phyloP scores from a whole-genome alignment of 2,888 invertebrate genomes.

The Heliothis peltigera region DNA sequence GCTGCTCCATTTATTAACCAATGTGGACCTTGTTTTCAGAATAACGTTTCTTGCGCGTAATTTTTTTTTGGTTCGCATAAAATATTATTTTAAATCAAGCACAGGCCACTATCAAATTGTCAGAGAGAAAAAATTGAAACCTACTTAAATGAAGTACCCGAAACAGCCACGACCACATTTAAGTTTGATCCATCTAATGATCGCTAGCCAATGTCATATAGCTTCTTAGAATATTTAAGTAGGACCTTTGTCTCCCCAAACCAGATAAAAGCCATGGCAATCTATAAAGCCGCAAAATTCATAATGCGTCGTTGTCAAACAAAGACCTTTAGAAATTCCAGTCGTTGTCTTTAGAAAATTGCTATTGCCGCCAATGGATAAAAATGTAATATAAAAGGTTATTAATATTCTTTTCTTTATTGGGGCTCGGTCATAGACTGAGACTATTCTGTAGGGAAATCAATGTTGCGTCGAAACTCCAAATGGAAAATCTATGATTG shows the following conservation, averaged over 20 bases:
- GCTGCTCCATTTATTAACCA: too few species aligned
- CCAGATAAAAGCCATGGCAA: background rate
- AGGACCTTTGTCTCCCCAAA: background rate
- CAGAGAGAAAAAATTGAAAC: too few species aligned
- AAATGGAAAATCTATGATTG: slow-evolving; percentile 48
- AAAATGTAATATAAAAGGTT: slow-evolving; percentile 35
- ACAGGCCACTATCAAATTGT: too few species aligned
- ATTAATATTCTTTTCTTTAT: slow-evolving; percentile 43
- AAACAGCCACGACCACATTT: background rate
- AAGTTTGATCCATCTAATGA: background rate
- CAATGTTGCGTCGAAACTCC: slow-evolving; percentile 31
- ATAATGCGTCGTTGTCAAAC: slow-evolving; percentile 7
- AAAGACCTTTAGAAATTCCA: slow-evolving; percentile 19
- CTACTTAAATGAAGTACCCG: too few species aligned
- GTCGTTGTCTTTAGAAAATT: slow-evolving; percentile 24
- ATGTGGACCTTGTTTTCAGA: too few species aligned
- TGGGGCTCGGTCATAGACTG: slow-evolving; percentile 37
- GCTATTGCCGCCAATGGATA: slow-evolving; percentile 22
- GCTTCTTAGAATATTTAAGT: background rate
- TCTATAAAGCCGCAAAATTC: slow-evolving; percentile 5
- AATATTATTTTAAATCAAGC: too few species aligned
- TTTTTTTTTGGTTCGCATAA: too few species aligned
- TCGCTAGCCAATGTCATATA: background rate
- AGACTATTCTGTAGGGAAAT: slow-evolving; percentile 52
- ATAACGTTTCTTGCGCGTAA: too few species aligned